Percentiles rank a stretch among this genome's conserved stretches.
Conservation (phyloP, 1,140 invertebrate genomes). For the Heliconius hewitsoni region DNA sequence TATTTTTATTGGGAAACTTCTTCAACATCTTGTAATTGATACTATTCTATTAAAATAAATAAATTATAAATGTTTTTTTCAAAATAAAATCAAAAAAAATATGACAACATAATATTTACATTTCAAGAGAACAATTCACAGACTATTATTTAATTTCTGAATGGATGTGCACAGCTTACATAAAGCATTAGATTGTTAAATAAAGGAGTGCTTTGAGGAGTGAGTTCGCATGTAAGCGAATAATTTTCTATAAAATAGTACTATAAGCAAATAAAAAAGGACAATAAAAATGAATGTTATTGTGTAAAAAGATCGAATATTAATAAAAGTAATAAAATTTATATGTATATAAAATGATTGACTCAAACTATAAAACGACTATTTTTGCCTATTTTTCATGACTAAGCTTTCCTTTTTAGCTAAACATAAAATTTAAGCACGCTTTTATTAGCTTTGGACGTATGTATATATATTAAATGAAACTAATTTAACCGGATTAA, state of each 20-base stretch:
- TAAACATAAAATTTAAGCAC: no score
- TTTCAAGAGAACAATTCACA: not conserved
- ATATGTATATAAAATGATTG: no score
- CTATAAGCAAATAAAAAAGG: no score
- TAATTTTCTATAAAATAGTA: no score
- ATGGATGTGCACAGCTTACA: not conserved
- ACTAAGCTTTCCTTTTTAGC: not conserved
- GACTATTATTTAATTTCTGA: no score
- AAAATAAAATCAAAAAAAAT: not conserved
- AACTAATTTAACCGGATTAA: no score
- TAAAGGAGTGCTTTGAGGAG: not conserved
- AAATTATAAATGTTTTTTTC: not conserved
- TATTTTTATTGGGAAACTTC: not conserved
- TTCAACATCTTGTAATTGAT: not conserved
- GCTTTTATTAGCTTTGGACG: no score
- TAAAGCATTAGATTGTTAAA: not conserved
- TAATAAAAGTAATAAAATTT: no score
- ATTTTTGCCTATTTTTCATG: not conserved
- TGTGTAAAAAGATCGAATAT: no score
- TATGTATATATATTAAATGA: no score
- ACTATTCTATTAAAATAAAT: not conserved
- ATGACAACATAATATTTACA: not conserved
- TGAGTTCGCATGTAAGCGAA: no score
- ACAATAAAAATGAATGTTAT: no score
- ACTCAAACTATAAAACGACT: not conserved